A percentile compares a stretch with the other conserved stretches of the same genome.
These are phyloP conservation scores for Etia nguti DNA, from an alignment of 2,113 vertebrate genomes.

Conservation along the genomic window DNA sequence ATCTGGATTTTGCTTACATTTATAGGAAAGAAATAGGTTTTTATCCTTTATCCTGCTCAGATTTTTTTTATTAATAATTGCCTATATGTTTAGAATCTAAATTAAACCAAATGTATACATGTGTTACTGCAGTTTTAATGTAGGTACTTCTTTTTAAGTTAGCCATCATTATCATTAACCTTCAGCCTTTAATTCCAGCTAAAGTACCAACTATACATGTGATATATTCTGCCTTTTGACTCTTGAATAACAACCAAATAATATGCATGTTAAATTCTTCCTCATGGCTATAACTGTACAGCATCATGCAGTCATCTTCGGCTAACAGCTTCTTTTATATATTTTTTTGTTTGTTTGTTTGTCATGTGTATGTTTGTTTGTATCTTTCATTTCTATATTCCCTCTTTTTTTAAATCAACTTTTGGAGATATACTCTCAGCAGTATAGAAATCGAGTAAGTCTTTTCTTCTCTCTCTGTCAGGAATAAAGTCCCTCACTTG, in stretches of 20 bases:
- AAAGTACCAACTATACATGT: neutral
- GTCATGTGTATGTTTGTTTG: conserved; percentile 64
- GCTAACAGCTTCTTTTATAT: conserved; percentile 72
- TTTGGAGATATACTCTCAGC: conserved; percentile 77
- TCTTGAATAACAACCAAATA: neutral
- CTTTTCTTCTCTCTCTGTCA: conserved; percentile 47
- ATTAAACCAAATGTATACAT: neutral
- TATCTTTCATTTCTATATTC: conserved; percentile 60
- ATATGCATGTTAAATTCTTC: conserved; percentile 1
- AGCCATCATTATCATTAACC: neutral
- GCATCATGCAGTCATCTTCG: conserved; percentile 41
- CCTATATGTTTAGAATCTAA: neutral
- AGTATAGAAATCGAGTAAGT: conserved; percentile 79
- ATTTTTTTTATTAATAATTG: neutral
- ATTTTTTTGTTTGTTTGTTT: conserved; percentile 63
- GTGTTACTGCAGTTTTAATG: neutral
- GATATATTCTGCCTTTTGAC: conserved; percentile 13
- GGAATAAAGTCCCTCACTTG: conserved; percentile 4
- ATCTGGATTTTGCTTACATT: neutral
- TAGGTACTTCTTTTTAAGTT: neutral
- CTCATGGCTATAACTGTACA: conserved; percentile 24
- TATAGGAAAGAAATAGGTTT: neutral
- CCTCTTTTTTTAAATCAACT: conserved; percentile 53
- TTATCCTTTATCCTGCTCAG: neutral
- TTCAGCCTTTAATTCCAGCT: neutral